Base-by-base conservation (phyloP, 2,797 vertebrate genomes). In the Sebastes glaucus region DNA sequence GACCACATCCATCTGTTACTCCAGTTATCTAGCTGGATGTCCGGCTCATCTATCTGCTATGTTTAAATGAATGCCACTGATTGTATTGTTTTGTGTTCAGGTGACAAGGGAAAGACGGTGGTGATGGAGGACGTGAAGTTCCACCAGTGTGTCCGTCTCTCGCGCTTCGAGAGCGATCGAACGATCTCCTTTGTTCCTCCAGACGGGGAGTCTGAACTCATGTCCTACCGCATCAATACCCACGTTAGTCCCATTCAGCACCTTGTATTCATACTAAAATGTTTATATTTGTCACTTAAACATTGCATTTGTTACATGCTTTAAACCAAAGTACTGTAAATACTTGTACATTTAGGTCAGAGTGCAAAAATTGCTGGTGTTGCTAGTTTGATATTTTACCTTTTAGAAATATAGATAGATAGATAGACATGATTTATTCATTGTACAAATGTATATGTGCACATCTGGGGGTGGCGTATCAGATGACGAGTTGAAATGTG, bases 131-230 rank as follows among this genome's bases (percentile, higher is more conserved):
- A 99, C 0, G 97, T 98, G 4, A 98, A 98, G 86, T 99, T 99
- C 87, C 98, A 99, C 90, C 98, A 99, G 93, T 99, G 97, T 0
- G 98, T 99, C 11, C 96, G 97, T 0, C 97, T 98, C 1, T 98
- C 98, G 0, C 97, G 97, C 16, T 99, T 99, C 3, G 98, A 98
- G 71, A 97, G 93, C 0, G 97, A 98, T 91, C 94, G 97, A 5
- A 99, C 97, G 20, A 99, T 98, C 91, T 97, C 97, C 78, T 99
- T 99, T 93, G 96, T 98, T 84, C 98, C 97, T 1, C 98, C 98
- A 0, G 98, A 98, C 0, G 98, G 97, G 0, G 97, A 98, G 86
- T 98, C 98, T 2, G 98, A 99, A 80, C 96, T 99, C 81, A 98
- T 99, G 98, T 98, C 97, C 67, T 98, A 98, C 81, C 96, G 98